These are phyloP conservation scores for Drosophila bipectinata DNA, from an alignment of 1,140 invertebrate species.

Conservation along the genomic window DNA sequence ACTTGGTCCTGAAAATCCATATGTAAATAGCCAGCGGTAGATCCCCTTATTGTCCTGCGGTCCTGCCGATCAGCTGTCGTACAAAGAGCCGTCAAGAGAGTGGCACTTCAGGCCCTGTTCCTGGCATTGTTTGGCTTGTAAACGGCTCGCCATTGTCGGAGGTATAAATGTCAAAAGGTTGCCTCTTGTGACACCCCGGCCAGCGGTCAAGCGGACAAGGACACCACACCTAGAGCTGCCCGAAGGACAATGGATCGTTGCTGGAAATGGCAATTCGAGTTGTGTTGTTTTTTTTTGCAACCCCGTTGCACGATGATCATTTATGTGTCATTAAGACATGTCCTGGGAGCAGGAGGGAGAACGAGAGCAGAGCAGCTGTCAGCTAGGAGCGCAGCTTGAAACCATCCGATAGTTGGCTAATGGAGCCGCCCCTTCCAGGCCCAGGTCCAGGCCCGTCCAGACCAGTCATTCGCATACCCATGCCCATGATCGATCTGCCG, in stretches of 20 bases:
- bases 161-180: slow-evolving; percentile 78
- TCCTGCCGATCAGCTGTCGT: slow-evolving; percentile 57
- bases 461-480: neutral
- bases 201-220: slow-evolving; percentile 60
- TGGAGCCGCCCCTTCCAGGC: slow-evolving; percentile 65
- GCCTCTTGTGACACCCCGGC: slow-evolving; percentile 62
- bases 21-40: slow-evolving; percentile 59
- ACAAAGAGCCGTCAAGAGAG: slow-evolving; percentile 58
- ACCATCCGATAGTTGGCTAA: slow-evolving; percentile 47
- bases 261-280: slow-evolving; percentile 36
- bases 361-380: slow-evolving; percentile 28
- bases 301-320: slow-evolving; percentile 63
- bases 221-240: slow-evolving; percentile 18
- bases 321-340: slow-evolving; percentile 73
- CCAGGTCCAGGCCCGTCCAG: neutral
- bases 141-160: slow-evolving; percentile 70
- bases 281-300: slow-evolving; percentile 13
- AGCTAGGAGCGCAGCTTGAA: slow-evolving; percentile 49
- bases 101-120: slow-evolving; percentile 47
- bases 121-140: slow-evolving; percentile 71
- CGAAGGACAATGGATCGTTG: slow-evolving; percentile 18
- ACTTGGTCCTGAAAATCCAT: slow-evolving; percentile 42
- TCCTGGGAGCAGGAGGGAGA: slow-evolving; percentile 24
- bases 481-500: slow-evolving; percentile 31
- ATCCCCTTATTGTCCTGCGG: slow-evolving; percentile 20